A percentile compares a stretch with the other conserved stretches of the same genome.
Evolutionary conservation across 2,797 vertebrate species (phyloP).

Genomic region (Sebastes hubbsi): DNA sequence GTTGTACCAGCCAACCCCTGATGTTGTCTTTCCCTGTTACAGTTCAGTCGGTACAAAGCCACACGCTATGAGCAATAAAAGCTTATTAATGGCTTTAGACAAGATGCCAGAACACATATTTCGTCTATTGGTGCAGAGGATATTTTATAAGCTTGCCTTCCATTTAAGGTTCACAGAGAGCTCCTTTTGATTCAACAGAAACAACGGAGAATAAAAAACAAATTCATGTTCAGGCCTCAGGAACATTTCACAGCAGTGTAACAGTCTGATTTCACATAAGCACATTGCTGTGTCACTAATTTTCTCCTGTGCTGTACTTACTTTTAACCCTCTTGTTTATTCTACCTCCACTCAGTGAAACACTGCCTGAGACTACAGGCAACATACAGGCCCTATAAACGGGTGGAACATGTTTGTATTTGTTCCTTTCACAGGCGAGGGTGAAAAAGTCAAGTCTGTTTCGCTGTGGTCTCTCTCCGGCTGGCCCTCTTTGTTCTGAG

Average conservation of each 20-base stretch:
- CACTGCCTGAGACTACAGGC: slow-evolving; percentile 1
- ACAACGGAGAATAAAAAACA: slow-evolving; percentile 9
- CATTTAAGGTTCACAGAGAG: not conserved
- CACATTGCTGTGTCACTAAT: slow-evolving; percentile 19
- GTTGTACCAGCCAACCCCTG: not conserved
- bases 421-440: slow-evolving; percentile 5
- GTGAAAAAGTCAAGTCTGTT: slow-evolving; percentile 39
- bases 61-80: not conserved
- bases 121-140: not conserved
- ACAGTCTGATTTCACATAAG: slow-evolving; percentile 14
- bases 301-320: not conserved
- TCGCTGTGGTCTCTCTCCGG: not conserved
- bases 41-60: not conserved
- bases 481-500: slow-evolving; percentile 22
- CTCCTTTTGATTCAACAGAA: slow-evolving; percentile 16
- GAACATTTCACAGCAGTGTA: slow-evolving; percentile 9
- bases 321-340: slow-evolving; percentile 30
- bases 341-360: slow-evolving; percentile 11
- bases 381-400: not conserved
- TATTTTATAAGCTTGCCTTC: not conserved
- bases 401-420: slow-evolving; percentile 6
- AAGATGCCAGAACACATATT: not conserved
- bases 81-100: not conserved
- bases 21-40: not conserved
- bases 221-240: slow-evolving; percentile 2